These are phyloP conservation scores for Rhadinocentrus ornatus DNA, from an alignment of 2,797 vertebrate species.

Conservation along the genomic window DNA sequence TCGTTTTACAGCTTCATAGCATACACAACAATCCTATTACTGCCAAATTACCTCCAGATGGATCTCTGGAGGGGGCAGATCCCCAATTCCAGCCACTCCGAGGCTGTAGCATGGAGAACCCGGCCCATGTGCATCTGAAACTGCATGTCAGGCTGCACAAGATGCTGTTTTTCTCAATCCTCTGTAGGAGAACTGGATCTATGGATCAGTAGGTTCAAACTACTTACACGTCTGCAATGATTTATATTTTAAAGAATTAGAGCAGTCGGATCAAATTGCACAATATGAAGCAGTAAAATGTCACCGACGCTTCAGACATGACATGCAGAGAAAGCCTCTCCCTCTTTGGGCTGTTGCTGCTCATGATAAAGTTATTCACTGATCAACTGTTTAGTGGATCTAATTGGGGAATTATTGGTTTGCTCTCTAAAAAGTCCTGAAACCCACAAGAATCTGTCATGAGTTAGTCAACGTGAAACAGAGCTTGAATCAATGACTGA, in stretches of 20 bases:
- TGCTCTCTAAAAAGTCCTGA: no score
- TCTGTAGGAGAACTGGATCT: no score
- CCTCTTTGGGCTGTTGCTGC: neutral
- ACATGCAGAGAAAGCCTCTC: neutral
- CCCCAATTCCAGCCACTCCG: constrained; percentile 57
- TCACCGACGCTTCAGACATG: no score
- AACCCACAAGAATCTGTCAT: no score
- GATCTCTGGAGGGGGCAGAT: constrained; percentile 49
- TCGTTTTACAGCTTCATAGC: constrained; percentile 20
- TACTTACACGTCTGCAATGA: neutral
- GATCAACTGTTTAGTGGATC: no score
- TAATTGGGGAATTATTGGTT: no score
- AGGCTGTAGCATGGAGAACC: constrained; percentile 1
- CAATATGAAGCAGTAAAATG: no score
- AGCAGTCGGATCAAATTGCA: no score
- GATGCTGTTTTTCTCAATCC: no score
- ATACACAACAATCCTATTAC: constrained; percentile 21
- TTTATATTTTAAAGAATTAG: neutral
- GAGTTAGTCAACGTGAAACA: no score
- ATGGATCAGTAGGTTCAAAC: neutral
- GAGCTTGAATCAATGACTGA: no score
- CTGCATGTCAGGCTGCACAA: neutral
- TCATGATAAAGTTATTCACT: neutral
- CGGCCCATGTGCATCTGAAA: constrained; percentile 22
- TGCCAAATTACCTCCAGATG: constrained; percentile 81